Evolutionary conservation across 1,140 invertebrate species (phyloP), one percentile per base, ranked within the genome.

Genomic region (Ganaspis sp.): DNA sequence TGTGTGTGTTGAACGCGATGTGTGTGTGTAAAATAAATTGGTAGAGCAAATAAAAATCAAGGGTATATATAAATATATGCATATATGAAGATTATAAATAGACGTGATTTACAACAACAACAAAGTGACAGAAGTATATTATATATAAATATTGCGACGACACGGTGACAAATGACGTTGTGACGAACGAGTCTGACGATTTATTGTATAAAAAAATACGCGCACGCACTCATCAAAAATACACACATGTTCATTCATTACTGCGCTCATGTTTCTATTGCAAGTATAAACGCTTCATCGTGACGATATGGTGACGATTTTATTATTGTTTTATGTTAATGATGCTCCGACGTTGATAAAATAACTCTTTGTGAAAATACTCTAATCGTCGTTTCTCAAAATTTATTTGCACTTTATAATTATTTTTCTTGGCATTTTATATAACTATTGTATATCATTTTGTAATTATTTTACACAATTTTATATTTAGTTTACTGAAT

Each of bases 21-120:
- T 78, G 80, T 79, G 78, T 75, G 76, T 78, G 78, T 79, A 76
- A 74, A 80, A 76, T 64, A 78, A 83, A 83, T 78, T 80, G 70
- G 42, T 76, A 76, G 74, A 77, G 72, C 23, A 29, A 64, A 64
- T 34, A 64, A 34, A 77, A 70, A 70, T 75, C 37, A 42, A 75
- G 45, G 37, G 54, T 74, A 75, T 75, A 74, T 74, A 74, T 69
- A 69, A 17, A 64, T 58, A 40, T 71, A 34, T 73, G 38, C 37
- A 74, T 76, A 74, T 69, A 75, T 70, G 69, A 17, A 72, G 42
- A 80, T 58, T 70, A 72, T 74, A 77, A 73, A 77, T 71, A 77
- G 73, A 79, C 53, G 37, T 53, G 72, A 64, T 64, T 64, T 26
- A 26, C 54, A 58, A 12, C 1, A 58, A 26, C 9, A 58, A 58